phyloP scores from a whole-genome alignment of 1,140 invertebrate species.

The Oncopeltus fasciatus region DNA sequence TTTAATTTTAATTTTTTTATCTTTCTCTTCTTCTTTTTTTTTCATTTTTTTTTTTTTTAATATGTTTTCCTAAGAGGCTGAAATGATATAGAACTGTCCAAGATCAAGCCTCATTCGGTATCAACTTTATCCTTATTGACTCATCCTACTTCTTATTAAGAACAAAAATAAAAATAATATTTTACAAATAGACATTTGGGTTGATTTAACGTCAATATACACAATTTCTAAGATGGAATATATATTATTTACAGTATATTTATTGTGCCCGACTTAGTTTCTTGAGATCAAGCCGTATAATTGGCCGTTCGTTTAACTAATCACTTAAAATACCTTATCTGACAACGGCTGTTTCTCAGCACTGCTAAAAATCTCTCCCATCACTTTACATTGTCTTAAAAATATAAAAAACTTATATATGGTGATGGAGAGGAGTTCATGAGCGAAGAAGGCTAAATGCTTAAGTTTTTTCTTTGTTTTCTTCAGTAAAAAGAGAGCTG shows the following conservation, averaged over 20 bases:
- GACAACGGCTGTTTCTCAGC: too few species aligned
- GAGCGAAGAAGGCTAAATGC: conserved; percentile 7
- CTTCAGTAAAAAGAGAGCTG: not conserved
- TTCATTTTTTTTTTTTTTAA: too few species aligned
- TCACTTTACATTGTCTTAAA: not conserved
- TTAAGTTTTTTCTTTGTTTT: too few species aligned
- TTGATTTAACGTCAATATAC: not conserved
- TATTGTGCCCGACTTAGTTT: conserved; percentile 4
- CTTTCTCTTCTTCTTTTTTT: too few species aligned
- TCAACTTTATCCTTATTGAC: too few species aligned
- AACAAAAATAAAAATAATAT: too few species aligned
- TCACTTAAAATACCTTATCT: not conserved
- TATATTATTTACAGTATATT: not conserved
- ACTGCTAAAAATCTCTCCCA: not conserved
- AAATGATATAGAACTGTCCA: not conserved
- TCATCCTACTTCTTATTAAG: too few species aligned
- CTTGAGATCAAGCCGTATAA: conserved; percentile 2
- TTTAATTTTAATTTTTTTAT: too few species aligned
- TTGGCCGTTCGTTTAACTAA: not conserved
- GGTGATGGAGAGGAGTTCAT: not conserved
- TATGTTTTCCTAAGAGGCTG: too few species aligned
- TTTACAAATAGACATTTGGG: not conserved
- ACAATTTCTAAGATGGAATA: not conserved
- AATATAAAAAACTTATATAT: not conserved
- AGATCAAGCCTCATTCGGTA: too few species aligned